Base-by-base conservation (phyloP, 1,140 invertebrate species). In the Aphaenogaster floridana region DNA sequence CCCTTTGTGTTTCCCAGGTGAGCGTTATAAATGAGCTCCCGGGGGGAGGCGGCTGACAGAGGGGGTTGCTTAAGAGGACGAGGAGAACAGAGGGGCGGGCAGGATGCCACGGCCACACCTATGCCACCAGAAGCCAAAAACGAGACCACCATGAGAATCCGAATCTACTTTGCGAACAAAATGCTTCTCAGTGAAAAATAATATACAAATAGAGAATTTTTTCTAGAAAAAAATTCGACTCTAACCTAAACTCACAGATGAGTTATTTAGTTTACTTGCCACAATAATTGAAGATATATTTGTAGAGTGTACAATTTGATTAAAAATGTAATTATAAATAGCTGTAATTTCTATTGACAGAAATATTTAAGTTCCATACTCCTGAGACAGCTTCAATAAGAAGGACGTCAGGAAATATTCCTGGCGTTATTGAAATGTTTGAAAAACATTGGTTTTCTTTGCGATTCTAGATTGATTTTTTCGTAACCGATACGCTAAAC, bases 1-100 rank as follows among this genome's bases (percentile, higher is more conserved):
- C 78, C 91, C 93, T 95, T 95, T 95, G 94, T 94, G 94, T 94
- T 93, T 94, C 92, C 92, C 94, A 94, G 94, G 92, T 93, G 94
- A 95, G 93, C 92, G 92, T 95, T 94, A 95, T 95, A 95, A 95
- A 95, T 95, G 94, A 95, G 94, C 92, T 91, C 90, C 71, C 52
- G 90, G 71, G 71, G 88, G 71, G 87, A 63, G 85, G 89, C 83
- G 64, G 50, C 64, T 69, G 54, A 54, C 68, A 66, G 63, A 78
- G 90, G 71, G 86, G 88, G 71, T 84, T 86, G 59, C 42, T 28
- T 8, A 63, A 61, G 13, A 61, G 59, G 42, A 86, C 64, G 54
- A 77, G 50, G 61, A 76, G 68, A 28, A 17, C 39, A 68, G 50
- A 54, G 28, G 61, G 83, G 54, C 48, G 57, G n/a, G 34, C 17